phyloP scores from a whole-genome alignment of 2,113 vertebrate species.

The Rattus rattus region DNA sequence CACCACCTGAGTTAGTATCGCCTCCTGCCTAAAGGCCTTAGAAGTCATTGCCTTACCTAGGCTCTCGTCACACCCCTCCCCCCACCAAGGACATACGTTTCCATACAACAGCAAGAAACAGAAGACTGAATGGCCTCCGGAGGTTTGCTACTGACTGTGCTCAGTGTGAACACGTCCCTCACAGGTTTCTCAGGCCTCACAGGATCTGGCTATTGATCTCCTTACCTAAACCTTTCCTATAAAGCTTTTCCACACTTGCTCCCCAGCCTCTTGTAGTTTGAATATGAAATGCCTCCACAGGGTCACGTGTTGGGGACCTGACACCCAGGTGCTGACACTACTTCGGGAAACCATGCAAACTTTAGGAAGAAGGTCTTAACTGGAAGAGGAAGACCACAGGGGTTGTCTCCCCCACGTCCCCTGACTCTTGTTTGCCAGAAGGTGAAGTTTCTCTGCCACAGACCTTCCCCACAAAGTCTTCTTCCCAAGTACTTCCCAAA shows the following conservation, averaged over 20 bases:
- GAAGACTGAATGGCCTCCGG: neutral
- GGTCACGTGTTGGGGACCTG: neutral
- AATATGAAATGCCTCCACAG: neutral
- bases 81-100: neutral
- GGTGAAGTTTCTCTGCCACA: neutral
- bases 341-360: no score
- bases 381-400: neutral
- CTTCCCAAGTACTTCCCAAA: no score
- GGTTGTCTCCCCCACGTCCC: no score
- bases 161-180: neutral
- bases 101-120: neutral
- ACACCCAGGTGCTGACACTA: neutral
- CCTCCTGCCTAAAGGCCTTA: neutral
- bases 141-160: rapidly evolving
- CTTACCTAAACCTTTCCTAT: neutral
- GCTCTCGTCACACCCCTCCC: neutral
- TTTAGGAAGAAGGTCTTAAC: neutral
- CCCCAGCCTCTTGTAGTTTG: neutral
- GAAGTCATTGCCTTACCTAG: neutral
- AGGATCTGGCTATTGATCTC: neutral
- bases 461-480: neutral
- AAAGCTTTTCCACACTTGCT: no score
- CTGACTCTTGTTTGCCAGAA: neutral
- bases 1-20: neutral
- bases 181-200: neutral